Conservation (phyloP, 2,113 vertebrate genomes). For the Pachycephala philippinensis region DNA sequence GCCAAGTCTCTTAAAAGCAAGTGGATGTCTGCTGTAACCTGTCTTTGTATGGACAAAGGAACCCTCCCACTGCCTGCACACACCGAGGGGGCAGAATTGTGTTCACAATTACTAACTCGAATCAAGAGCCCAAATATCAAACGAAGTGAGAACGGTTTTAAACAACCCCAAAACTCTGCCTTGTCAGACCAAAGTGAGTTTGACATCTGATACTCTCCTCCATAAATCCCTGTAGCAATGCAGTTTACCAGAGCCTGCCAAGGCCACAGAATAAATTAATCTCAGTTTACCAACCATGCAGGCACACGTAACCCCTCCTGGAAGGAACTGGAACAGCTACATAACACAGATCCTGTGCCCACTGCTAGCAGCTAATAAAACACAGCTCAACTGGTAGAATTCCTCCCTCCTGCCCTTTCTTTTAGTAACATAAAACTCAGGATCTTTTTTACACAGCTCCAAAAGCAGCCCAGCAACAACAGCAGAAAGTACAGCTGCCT, state of each 20-base stretch:
- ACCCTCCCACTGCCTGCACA: not conserved
- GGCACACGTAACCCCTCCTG: not conserved
- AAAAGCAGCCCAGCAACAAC: slow-evolving; percentile 1
- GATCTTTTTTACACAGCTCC: not conserved
- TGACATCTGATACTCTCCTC: not conserved
- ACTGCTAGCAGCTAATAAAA: slow-evolving; percentile 32
- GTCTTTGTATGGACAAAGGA: not conserved
- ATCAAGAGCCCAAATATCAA: not conserved
- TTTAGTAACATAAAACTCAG: not conserved
- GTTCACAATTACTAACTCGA: not conserved
- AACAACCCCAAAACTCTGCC: not conserved
- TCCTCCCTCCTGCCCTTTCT: not conserved
- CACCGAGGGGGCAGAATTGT: not conserved
- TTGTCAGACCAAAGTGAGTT: not conserved
- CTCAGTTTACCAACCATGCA: not conserved
- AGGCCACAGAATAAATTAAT: slow-evolving; percentile 13
- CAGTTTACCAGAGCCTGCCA: slow-evolving; percentile 1
- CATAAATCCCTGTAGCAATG: not conserved
- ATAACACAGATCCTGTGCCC: not conserved
- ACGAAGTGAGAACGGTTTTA: not conserved
- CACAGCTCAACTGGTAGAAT: not conserved
- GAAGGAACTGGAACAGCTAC: not conserved
- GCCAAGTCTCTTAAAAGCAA: not conserved
- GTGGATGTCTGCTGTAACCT: not conserved
- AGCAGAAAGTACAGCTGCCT: not conserved